Evolutionary conservation across 2,797 vertebrate genomes (phyloP).

Genomic region (Prunella strophiata): DNA sequence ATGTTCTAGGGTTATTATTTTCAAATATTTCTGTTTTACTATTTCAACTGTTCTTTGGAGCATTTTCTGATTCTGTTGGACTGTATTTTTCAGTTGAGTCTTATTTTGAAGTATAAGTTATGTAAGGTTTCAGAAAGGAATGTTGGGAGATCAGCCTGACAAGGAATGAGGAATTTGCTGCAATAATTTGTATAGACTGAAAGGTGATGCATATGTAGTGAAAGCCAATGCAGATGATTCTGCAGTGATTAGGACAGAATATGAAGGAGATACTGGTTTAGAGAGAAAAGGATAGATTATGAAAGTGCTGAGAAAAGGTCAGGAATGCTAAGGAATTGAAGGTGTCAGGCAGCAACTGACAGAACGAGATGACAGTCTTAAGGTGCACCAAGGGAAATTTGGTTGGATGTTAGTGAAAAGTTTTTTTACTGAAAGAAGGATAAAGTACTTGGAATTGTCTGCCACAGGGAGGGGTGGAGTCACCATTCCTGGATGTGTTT

Average conservation of each 20-base stretch:
- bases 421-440: background rate
- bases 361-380: background rate
- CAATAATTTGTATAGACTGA: background rate
- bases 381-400: background rate
- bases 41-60: background rate
- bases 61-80: background rate
- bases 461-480: background rate
- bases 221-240: background rate
- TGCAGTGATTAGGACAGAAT: background rate
- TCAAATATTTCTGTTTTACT: background rate
- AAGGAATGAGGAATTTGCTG: background rate
- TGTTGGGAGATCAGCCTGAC: background rate
- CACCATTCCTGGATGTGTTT: background rate
- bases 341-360: background rate
- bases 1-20: background rate
- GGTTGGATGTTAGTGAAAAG: background rate
- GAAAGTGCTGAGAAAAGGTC: background rate
- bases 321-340: background rate
- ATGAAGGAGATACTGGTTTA: background rate
- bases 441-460: background rate
- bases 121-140: background rate
- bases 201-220: background rate
- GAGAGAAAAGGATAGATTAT: background rate
- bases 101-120: background rate
- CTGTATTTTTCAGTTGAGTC: background rate